Base-by-base conservation (phyloP, 2,888 invertebrate genomes). In the Cremastinae sp. region DNA sequence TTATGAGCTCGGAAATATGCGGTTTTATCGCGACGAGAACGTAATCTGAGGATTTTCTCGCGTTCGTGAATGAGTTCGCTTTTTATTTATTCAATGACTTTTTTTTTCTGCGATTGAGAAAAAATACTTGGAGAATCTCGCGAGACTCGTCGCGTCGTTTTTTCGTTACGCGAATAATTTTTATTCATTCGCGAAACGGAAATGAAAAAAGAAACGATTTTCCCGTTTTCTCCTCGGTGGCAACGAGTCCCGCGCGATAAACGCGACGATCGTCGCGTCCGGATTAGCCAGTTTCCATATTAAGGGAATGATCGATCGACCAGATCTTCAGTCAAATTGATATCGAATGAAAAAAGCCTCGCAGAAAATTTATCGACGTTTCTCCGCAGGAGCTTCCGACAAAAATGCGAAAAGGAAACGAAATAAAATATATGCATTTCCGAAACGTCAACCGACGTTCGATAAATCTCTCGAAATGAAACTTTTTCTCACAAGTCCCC, bases 1-100 rank as follows among this genome's bases (percentile, higher is more conserved):
- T 76, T 73, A 69, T 69, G 73, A 73, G 68, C 68, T 76, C 64
- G 76, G 38, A 28, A 62, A 62, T 43, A n/a, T n/a, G n/a, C 38
- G 22, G 38, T 51, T 41, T 58, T 73, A 76, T 76, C 68, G 28
- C 72, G 62, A 59, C 36, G 45, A 38, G n/a, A 72, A 65, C 47
- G 49, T 43, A 64, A 64, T 72, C 73, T 59, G 34, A 53, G 66
- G 43, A 41, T 51, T 53, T 28, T 61, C 20, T 34, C 36, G 36
- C 36, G 7, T 28, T 28, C 38, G 56, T 47, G 66, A 56, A 56
- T 68, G 54, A 66, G 43, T 18, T 36, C 10, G 16, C 18, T 47
- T 49, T 62, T 18, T 62, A 28, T 53, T 28, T 28, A n/a, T 53
- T 49, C 36, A 43, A 43, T 59, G 14, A 1, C 18, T 58, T 43